Base-by-base conservation (phyloP, 2,888 invertebrate species). In the Conops quadrifasciatus region DNA sequence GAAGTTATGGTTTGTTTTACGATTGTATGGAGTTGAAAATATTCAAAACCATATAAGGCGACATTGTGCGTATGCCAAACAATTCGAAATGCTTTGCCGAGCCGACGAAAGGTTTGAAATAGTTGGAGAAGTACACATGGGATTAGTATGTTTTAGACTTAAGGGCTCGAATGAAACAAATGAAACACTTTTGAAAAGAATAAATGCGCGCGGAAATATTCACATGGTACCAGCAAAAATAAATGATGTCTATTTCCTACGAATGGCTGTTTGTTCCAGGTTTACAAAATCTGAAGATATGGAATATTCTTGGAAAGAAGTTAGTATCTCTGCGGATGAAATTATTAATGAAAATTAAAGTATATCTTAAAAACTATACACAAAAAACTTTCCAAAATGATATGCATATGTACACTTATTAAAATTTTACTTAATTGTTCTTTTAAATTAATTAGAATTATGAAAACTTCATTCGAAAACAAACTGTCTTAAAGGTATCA, bases 1-100 rank as follows among this genome's bases (percentile, higher is more conserved):
- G 28, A 98, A 98, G 84, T 86, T 98, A 24, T 98, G 98, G 98
- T 98, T 98, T 82, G 97, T 97, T 0, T 86, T 98, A 75, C 89
- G 98, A 71, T 87, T 96, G 65, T 97, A 94, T 80, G 98, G 98
- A 0, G 89, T 95, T 0, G 92, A 94, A 82, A 94, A 95, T 80
- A 88, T 98, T 0, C 96, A 97, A 82, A 91, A 91, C 9, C 90
- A 91, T 81, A 96, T 98, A 70, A 89, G 97, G 77, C 92, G 92
- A 79, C 97, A 97, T 76, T 91, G 95, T 67, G 89, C 89, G 1
- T 88, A 96, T 74, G 98, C 98, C 1, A 92, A 94, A 78, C 90
- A 94, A 76, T 99, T 98, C 82, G 95, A 94, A 80, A 87, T 89
- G 11, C 86, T 94, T 0, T 93, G 98, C 65, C 85, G 87, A 56